Evolutionary conservation across 2,113 vertebrate species (phyloP).

Genomic region (Regulus satrapa): DNA sequence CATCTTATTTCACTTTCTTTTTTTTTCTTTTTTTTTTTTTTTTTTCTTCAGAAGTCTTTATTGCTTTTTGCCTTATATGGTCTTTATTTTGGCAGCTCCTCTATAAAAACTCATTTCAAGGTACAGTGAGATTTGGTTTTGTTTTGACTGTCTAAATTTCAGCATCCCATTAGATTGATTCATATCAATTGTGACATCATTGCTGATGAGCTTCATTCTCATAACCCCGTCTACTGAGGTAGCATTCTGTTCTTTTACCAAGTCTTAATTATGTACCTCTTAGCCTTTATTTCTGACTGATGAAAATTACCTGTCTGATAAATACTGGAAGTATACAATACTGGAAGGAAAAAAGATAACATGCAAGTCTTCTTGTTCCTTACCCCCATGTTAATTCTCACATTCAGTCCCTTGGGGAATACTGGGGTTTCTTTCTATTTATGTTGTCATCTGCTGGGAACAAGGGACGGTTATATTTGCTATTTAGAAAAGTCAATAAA

Average conservation of each 20-base stretch:
- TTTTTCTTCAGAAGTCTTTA: background rate
- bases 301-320: background rate
- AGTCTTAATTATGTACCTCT: background rate
- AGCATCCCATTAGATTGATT: background rate
- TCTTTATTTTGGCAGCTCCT: background rate
- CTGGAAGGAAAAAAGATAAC: background rate
- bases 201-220: background rate
- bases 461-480: background rate
- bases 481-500: background rate
- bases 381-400: background rate
- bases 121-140: background rate
- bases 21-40: too few species aligned
- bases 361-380: background rate
- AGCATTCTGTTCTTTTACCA: background rate
- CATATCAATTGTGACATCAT: background rate
- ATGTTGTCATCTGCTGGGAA: background rate
- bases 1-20: background rate
- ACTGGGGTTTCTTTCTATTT: background rate
- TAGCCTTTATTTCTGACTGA: background rate
- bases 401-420: background rate
- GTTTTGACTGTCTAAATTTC: background rate
- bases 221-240: background rate
- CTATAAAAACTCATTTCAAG: background rate
- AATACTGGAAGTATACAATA: background rate
- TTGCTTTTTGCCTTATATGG: background rate